Evolutionary conservation across 2,797 vertebrate species (phyloP).

Genomic region (Gobionotothen gibberifrons): DNA sequence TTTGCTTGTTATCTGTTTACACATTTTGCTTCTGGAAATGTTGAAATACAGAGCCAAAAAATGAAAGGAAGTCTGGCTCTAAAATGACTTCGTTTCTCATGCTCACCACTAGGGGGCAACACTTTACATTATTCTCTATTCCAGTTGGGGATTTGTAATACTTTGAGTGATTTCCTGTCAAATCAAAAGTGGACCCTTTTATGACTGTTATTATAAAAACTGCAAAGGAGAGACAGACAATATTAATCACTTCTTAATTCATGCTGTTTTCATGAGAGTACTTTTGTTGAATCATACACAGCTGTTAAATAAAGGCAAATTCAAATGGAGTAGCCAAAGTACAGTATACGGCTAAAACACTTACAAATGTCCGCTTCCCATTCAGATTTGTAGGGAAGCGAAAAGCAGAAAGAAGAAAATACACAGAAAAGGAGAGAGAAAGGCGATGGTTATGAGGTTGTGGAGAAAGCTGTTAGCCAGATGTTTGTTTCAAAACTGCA

Average conservation of each 20-base stretch:
- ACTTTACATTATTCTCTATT: constrained; percentile 6
- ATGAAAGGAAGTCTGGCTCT: neutral
- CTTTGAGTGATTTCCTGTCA: constrained; percentile 40
- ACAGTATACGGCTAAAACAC: neutral
- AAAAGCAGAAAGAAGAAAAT: constrained; percentile 23
- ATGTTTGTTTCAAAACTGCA: constrained; percentile 64
- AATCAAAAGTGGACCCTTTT: constrained; percentile 40
- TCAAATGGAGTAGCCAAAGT: neutral
- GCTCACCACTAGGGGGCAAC: constrained; percentile 62
- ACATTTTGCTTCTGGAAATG: constrained; percentile 27
- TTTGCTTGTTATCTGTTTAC: constrained; percentile 11
- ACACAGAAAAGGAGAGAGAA: constrained; percentile 13
- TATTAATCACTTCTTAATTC: constrained; percentile 14
- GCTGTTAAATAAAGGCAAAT: neutral
- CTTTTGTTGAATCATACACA: constrained; percentile 18
- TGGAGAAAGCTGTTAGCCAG: constrained; percentile 69
- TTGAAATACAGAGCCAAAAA: neutral
- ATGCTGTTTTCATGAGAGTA: neutral
- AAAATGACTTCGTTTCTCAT: constrained; percentile 7
- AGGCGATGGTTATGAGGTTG: constrained; percentile 16
- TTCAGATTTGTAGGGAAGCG: constrained; percentile 8
- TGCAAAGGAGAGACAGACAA: constrained; percentile 14
- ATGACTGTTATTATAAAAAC: constrained; percentile 34
- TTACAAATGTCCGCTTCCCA: constrained; percentile 5
- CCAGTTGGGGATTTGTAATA: constrained; percentile 20